These are phyloP conservation scores for Calliopsis andreniformis DNA, from an alignment of 1,140 invertebrate species.

Conservation along the genomic window DNA sequence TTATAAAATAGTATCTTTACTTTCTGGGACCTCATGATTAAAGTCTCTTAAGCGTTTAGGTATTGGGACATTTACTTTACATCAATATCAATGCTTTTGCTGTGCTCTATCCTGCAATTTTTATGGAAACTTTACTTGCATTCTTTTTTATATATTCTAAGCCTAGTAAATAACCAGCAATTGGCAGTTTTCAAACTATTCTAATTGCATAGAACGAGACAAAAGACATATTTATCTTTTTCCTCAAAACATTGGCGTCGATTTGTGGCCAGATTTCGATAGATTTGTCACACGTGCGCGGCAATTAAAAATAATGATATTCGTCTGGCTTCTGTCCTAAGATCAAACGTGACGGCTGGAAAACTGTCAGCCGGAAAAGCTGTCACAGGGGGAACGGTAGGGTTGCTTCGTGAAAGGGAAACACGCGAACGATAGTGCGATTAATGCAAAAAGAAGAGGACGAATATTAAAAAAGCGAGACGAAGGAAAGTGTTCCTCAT, in stretches of 20 bases:
- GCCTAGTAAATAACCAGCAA: background rate
- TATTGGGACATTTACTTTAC: no score
- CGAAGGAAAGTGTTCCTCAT: slow-evolving; percentile 12
- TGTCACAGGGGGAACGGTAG: background rate
- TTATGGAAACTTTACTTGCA: no score
- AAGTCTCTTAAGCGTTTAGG: no score
- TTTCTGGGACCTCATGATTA: no score
- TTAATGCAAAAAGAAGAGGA: background rate
- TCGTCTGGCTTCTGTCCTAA: slow-evolving; percentile 40
- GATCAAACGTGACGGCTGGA: slow-evolving; percentile 26
- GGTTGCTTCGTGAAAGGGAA: background rate
- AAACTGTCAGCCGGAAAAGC: slow-evolving; percentile 18
- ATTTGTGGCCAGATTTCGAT: slow-evolving; percentile 31
- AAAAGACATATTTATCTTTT: background rate
- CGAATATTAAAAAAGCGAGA: background rate
- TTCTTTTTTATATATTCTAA: background rate
- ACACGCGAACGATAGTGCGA: background rate
- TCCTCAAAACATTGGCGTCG: background rate
- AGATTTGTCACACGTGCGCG: slow-evolving; percentile 5
- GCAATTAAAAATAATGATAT: slow-evolving; percentile 63
- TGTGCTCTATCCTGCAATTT: no score
- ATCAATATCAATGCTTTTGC: no score
- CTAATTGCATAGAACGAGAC: background rate
- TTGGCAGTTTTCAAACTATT: background rate
- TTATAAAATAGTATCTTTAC: no score